Evolutionary conservation across 2,888 invertebrate species (phyloP), one percentile per base, ranked within the genome.

Genomic region (Idaea dimidiata): DNA sequence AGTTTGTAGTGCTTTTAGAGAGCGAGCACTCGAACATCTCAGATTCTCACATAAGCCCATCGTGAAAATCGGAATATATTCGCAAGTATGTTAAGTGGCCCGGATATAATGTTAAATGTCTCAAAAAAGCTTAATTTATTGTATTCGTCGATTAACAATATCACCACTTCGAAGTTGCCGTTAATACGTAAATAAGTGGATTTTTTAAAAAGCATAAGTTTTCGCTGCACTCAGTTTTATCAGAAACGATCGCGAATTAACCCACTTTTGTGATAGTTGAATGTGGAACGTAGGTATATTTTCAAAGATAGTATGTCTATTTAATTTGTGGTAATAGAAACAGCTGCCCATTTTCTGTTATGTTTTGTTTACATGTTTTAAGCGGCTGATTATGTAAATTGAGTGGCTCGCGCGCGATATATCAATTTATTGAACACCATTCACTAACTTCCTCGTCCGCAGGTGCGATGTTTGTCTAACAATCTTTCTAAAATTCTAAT

Each of bases 1-100:
- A 81, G 73, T 76, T 77, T 76, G 65, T 69, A 84, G 83, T 85
- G 82, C 71, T 80, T 82, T 82, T 86, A 81, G 83, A 86, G 86
- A 84, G 82, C 76, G 67, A 68, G 68, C 59, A 70, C 72, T 65
- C 62, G 62, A 61, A 62, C 56, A 60, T 54, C 66, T 62, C 68
- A 71, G 69, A 69, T 69, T 72, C 70, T 65, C 69, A 71, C 69
- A 67, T 64, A 69, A 66, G 63, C 62, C 62, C 59, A 62, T 70
- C 62, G 65, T 68, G 75, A 76, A 75, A 76, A 74, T 74, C 64
- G 70, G 74, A 73, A 78, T 72, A 76, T 81, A 75, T 77, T 74
- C 75, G 68, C 77, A 80, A 80, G 77, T 78, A 74, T 82, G 80
- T 80, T 82, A 82, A 83, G 81, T 79, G 74, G 68, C 75, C 71